Conservation (phyloP, 1,140 invertebrate species). For the Elymnias hypermnestra region DNA sequence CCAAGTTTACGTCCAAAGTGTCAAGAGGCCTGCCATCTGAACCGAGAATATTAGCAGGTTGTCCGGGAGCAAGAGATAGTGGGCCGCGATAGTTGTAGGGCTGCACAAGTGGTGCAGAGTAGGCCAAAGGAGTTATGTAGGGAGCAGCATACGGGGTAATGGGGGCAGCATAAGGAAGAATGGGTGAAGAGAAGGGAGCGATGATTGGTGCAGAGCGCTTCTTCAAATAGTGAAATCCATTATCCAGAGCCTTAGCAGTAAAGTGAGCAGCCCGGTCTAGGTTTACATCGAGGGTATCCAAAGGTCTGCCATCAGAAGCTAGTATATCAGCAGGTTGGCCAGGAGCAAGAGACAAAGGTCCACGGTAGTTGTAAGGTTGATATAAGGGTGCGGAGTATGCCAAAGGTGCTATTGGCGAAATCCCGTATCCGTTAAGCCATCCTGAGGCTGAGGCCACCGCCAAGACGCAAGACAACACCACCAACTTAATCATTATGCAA, state of each 20-base stretch:
- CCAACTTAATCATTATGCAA: conserved; percentile 70
- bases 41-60: conserved; percentile 51
- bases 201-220: conserved; percentile 34
- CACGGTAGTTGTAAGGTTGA: conserved; percentile 46
- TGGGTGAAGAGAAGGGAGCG: conserved; percentile 20
- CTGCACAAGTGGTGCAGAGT: conserved; percentile 28
- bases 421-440: conserved; percentile 14
- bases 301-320: conserved; percentile 57
- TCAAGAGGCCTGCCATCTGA: conserved; percentile 54
- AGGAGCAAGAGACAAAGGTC: conserved; percentile 51
- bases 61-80: conserved; percentile 53
- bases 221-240: conserved; percentile 31
- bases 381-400: conserved; percentile 10
- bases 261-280: conserved; percentile 63
- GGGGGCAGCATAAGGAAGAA: conserved; percentile 5
- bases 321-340: conserved; percentile 63
- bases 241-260: conserved; percentile 43
- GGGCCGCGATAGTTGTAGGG: conserved; percentile 52
- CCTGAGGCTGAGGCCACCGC: conserved; percentile 2
- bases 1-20: conserved; percentile 66
- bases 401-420: conserved; percentile 21
- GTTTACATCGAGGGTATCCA: conserved; percentile 66
- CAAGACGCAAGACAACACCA: conserved; percentile 75
- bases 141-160: conserved; percentile 15
- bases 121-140: conserved; percentile 23